Base-by-base conservation (phyloP, 2,797 vertebrate genomes). In the Eulemur coronatus region DNA sequence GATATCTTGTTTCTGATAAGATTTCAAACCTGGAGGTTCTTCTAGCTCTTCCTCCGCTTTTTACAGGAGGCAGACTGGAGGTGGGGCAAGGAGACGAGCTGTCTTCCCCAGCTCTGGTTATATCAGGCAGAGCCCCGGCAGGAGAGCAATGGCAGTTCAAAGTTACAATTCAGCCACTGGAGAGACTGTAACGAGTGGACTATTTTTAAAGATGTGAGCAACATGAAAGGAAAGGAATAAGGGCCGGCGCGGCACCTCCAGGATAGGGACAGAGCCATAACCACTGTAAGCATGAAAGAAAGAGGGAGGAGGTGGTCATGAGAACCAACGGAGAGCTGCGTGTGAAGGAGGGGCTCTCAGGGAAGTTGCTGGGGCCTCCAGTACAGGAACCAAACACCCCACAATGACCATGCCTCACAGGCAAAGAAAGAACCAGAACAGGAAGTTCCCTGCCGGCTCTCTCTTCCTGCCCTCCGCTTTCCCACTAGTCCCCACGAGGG, bases 361-460 rank as follows among this genome's bases (percentile, higher is more conserved):
- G 17, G 17, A 55, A 18, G 33, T 2, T 1, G 48, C 90, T n/a
- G 30, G 26, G 76, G n/a, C 24, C 89, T 89, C 41, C n/a, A 3
- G 4, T 0, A 4, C 15, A 17, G 50, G 61, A 57, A 20, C 22
- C 46, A 7, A 18, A 33, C 52, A 24, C 3, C 9, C 22, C 0
- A 0, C 67, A 38, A 35, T 9, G 17, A 15, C 57, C 20, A 50
- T 43, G 2, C 3, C n/a, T 30, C 69, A 7, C 26, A 10, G 78
- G 46, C 79, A 41, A 63, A 48, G 63, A 41, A 63, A 48, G 63
- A 10, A 2, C 65, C 52, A 24, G 84, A 30, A 55, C 12, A 14
- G 14, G n/a, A 11, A 4, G 9, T 3, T 0, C 30, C 11, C 52
- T 30, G 50, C 4, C 0, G 18, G 41, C 35, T 50, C 78, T 89